Conservation (phyloP, 2,888 invertebrate species). For the Ophion slaviceki region DNA sequence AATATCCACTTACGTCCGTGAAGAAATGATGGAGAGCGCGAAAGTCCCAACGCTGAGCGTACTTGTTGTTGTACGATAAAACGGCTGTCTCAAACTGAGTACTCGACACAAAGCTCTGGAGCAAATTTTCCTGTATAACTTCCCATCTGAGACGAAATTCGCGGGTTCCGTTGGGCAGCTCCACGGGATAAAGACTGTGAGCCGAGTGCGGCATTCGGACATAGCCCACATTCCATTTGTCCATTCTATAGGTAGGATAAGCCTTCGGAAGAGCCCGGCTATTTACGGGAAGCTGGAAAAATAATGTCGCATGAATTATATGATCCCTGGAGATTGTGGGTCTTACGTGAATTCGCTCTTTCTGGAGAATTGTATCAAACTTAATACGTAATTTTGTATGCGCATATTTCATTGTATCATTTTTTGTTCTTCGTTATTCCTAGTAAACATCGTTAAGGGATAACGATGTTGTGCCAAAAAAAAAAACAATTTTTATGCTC, state of each 20-base stretch:
- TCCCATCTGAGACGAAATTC: constrained; percentile 90
- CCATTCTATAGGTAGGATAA: constrained; percentile 85
- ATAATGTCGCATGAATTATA: constrained; percentile 34
- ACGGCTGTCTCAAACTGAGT: constrained; percentile 89
- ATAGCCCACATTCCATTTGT: constrained; percentile 92
- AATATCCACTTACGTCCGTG: constrained; percentile 84
- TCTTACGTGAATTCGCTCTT: not conserved
- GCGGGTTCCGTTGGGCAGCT: constrained; percentile 84
- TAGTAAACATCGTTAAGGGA: no score
- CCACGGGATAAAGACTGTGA: constrained; percentile 90
- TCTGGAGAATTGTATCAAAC: no score
- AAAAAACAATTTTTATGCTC: no score
- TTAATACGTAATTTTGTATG: no score
- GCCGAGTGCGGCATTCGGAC: constrained; percentile 94
- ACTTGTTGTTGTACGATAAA: constrained; percentile 89
- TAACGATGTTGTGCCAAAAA: no score
- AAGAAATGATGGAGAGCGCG: constrained; percentile 89
- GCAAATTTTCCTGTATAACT: constrained; percentile 88
- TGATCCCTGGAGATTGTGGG: not conserved
- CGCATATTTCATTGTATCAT: no score
- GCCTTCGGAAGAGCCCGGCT: constrained; percentile 87
- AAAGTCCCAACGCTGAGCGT: constrained; percentile 88
- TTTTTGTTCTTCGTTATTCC: no score
- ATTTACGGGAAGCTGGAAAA: constrained; percentile 85
- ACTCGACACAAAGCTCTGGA: constrained; percentile 87